phyloP scores from a whole-genome alignment of 2,797 vertebrate genomes.

The Cyclura pinguis region DNA sequence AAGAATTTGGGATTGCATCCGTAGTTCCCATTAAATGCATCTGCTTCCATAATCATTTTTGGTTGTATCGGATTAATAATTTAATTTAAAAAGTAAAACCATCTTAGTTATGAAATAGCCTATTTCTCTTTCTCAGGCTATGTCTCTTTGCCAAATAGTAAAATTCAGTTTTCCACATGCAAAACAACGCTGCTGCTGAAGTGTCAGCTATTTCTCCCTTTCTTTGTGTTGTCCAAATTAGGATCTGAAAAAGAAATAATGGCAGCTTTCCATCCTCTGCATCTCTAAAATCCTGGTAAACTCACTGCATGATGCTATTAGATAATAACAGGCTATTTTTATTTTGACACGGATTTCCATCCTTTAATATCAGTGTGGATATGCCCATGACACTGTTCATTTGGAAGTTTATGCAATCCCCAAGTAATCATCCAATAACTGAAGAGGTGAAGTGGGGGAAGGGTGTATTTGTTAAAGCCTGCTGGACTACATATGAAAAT shows the following conservation, averaged over 20 bases:
- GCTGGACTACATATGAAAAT: constrained; percentile 75
- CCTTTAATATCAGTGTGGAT: constrained; percentile 61
- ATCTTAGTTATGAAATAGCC: neutral
- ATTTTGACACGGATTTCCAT: constrained; percentile 62
- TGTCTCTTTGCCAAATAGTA: neutral
- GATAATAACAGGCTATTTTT: constrained; percentile 50
- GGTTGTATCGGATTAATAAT: neutral
- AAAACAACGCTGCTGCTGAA: constrained; percentile 39
- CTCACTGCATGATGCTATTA: constrained; percentile 41
- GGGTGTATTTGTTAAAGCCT: constrained; percentile 62
- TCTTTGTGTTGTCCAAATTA: constrained; percentile 25
- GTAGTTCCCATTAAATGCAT: neutral
- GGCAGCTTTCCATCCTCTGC: constrained; percentile 28
- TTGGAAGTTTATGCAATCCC: constrained; percentile 69
- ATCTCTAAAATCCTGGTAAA: constrained; percentile 41
- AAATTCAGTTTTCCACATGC: neutral
- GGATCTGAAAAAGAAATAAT: constrained; percentile 44
- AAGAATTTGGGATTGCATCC: neutral
- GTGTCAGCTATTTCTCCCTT: constrained; percentile 19
- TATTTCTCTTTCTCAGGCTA: neutral
- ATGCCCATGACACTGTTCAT: constrained; percentile 65
- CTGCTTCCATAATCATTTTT: neutral
- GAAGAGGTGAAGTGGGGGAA: constrained; percentile 56
- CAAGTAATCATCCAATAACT: constrained; percentile 64
- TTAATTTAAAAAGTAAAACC: constrained; percentile 21